Base-by-base conservation (phyloP, 2,888 invertebrate genomes). In the Syritta pipiens region DNA sequence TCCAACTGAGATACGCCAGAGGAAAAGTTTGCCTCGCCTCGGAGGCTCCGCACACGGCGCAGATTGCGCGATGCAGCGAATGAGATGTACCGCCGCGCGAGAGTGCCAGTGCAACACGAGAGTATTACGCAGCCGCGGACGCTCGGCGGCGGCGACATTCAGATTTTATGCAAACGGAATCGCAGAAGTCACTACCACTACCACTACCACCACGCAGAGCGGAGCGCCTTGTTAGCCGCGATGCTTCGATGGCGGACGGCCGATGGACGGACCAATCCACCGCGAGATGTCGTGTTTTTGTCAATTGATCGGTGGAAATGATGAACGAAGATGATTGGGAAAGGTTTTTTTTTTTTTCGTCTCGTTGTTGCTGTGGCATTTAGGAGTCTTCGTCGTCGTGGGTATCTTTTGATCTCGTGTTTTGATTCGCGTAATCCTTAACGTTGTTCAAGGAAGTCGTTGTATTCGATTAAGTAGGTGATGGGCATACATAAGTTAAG, bases 121-220 rank as follows among this genome's bases (percentile, higher is more conserved):
- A 35, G 32, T 32, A 51, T 57, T 59, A 57, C 62, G 71, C 69
- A 40, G 53, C 24, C 30, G 37, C 51, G 42, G 67, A 40, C 40
- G 32, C 28, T 59, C 9, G 37, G 37, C 17, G 60, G 20, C 75
- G 48, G 53, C 74, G 67, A 68, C 76, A 77, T 65, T 77, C 77
- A 77, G 72, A 77, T 71, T 77, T 77, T 49, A 67, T 77, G 71
- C 57, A 71, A 71, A 76, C 63, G 10, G 24, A 71, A 71, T 19
- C 46, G 63, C 69, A 77, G 57, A 62, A 68, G 60, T 76, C 24
- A 63, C 63, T 44, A 49, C 76, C 57, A 63, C 63, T 22, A 32
- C 28, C 17, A 17, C 20, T 17, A 19, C 17, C 9, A 30, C 12
- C 42, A 22, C 10, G 60, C 19, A 48, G 24, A 37, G 26, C 7